Evolutionary conservation across 2,113 vertebrate species (phyloP).

Genomic region (Greenwoodochromis staneri): DNA sequence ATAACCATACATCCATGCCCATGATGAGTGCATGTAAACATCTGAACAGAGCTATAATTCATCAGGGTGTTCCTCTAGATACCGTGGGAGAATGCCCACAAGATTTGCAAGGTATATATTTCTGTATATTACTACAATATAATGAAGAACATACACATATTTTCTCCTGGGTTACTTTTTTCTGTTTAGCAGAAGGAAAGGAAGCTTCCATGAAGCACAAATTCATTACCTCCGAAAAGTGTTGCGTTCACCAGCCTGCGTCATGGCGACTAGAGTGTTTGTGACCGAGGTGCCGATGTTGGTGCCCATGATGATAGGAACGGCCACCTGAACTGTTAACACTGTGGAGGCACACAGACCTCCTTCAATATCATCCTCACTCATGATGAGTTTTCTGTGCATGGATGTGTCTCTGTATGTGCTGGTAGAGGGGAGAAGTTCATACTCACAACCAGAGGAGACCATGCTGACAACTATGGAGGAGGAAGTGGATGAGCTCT

Average conservation of each 20-base stretch:
- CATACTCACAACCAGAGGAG: slow-evolving; percentile 84
- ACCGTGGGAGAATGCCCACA: neutral
- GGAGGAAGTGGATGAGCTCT: slow-evolving; percentile 94
- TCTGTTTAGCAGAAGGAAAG: neutral
- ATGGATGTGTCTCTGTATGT: neutral
- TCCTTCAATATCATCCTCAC: neutral
- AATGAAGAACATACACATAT: neutral
- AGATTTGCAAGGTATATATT: neutral
- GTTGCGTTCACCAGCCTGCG: slow-evolving; percentile 85
- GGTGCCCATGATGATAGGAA: slow-evolving; percentile 96
- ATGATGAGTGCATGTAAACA: neutral
- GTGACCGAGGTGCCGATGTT: slow-evolving; percentile 96
- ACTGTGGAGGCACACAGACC: slow-evolving; percentile 67
- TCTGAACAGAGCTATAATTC: neutral
- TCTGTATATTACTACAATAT: neutral
- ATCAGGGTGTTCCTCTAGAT: neutral
- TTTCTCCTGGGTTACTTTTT: neutral
- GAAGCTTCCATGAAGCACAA: neutral
- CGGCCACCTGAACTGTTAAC: slow-evolving; percentile 77
- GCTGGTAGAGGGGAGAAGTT: neutral
- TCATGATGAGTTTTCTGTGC: neutral
- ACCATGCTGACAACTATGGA: slow-evolving; percentile 99
- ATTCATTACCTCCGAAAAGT: slow-evolving; percentile 84
- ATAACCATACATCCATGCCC: neutral
- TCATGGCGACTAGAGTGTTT: slow-evolving; percentile 91